Evolutionary conservation across 2,888 invertebrate species (phyloP).

Genomic region (Temnothorax unifasciatus): DNA sequence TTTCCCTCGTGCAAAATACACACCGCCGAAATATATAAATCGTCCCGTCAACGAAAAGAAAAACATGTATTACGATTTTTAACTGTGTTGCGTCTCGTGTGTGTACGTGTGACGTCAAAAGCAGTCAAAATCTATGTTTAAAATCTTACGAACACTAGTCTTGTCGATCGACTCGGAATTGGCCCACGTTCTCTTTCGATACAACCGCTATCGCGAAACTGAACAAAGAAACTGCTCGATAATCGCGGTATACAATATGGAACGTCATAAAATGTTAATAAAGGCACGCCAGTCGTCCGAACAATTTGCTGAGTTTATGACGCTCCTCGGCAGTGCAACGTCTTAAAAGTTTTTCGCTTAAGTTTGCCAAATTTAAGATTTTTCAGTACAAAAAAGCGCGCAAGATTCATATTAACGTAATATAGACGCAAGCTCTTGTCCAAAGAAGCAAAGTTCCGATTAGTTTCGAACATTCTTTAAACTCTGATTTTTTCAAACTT

Average conservation of each 20-base stretch:
- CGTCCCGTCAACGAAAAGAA: not conserved
- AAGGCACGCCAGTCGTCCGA: not conserved
- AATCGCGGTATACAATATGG: not conserved
- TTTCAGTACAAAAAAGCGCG: not conserved
- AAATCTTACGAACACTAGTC: not conserved
- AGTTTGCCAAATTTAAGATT: not conserved
- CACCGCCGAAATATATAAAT: not conserved
- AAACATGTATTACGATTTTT: not conserved
- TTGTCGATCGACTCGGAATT: not conserved
- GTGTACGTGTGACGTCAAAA: not conserved
- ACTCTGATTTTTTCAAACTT: constrained; percentile 6
- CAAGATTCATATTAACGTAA: not conserved
- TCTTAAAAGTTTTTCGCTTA: not conserved
- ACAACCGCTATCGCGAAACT: not conserved
- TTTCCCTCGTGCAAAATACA: constrained; percentile 1
- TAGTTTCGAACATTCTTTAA: constrained; percentile 6
- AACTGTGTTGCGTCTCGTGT: not conserved
- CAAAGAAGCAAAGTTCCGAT: constrained; percentile 16
- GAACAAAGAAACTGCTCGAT: not conserved
- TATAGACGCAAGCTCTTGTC: not conserved
- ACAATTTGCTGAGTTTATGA: not conserved
- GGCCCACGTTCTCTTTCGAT: not conserved
- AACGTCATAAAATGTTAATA: not conserved
- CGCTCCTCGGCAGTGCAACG: not conserved
- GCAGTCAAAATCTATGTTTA: not conserved